phyloP scores from a whole-genome alignment of 2,113 vertebrate genomes.

The Tyto alba region DNA sequence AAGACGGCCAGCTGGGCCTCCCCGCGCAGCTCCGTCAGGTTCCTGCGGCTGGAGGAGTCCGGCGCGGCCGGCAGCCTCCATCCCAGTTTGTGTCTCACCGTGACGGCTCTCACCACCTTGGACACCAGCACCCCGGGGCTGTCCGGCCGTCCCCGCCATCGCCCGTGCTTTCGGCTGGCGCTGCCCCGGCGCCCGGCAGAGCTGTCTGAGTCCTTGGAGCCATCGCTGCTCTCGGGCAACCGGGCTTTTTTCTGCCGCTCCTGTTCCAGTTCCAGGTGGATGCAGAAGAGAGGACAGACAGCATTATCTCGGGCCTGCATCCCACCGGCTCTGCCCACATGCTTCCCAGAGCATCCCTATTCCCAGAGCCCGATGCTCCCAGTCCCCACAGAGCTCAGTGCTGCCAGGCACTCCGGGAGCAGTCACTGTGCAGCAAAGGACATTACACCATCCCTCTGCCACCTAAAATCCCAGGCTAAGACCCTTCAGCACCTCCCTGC shows the following conservation, averaged over 20 bases:
- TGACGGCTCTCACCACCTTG: conserved; percentile 71
- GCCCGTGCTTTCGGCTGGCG: conserved; percentile 70
- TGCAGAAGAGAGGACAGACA: background rate
- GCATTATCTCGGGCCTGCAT: background rate
- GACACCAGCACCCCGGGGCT: conserved; percentile 61
- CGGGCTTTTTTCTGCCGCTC: conserved; percentile 82
- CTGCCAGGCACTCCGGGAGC: background rate
- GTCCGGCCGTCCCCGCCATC: conserved; percentile 74
- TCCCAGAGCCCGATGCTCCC: background rate
- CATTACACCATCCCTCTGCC: background rate
- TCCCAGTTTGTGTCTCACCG: conserved; percentile 61
- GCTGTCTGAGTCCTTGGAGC: conserved; percentile 79
- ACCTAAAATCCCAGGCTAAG: background rate
- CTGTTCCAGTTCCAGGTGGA: conserved; percentile 57
- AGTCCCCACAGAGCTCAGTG: background rate
- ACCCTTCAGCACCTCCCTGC: background rate
- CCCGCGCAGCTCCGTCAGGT: conserved; percentile 74
- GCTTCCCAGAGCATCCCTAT: fast-evolving
- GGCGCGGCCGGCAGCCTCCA: conserved; percentile 36
- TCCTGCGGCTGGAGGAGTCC: conserved; percentile 83
- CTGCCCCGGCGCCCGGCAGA: conserved; percentile 74
- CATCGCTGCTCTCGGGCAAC: conserved; percentile 80
- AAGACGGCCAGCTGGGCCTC: conserved; percentile 71
- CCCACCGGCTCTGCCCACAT: fast-evolving
- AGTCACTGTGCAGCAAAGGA: background rate